Base-by-base conservation (phyloP, 2,113 vertebrate species). In the Typhlomys cinereus region DNA sequence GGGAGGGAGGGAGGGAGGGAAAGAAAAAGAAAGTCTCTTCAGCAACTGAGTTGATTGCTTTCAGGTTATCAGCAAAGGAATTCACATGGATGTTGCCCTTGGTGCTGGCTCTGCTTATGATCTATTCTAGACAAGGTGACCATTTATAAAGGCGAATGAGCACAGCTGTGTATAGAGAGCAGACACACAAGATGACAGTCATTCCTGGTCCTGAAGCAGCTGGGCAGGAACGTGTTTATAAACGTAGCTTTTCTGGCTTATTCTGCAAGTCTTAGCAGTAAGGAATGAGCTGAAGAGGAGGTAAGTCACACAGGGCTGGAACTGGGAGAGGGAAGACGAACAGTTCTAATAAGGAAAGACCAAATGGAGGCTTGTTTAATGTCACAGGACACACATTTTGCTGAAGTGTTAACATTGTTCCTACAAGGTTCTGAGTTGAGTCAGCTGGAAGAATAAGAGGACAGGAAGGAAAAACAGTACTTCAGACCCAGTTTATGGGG, bases 221-320 rank as follows among this genome's bases (percentile, higher is more conserved):
- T 95, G 95, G 46, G 87, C 78, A 91, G 91, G 89, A 97, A 96
- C 91, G 89, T 61, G 66, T 85, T 96, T 96, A 97, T 96, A 96
- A 97, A 96, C 94, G 94, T 95, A 78, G 81, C 91, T 64, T 91
- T 94, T 95, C 76, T 0, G 4, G 31, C 69, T 84, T 73, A 90
- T 92, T 66, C 96, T 97, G 94, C 86, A 95, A 95, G 89, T 81
- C 10, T 0, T 62, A 52, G 70, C 71, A 76, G 89, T 96, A 94
- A 96, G 78, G 85, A 93, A 95, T 76, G 81, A 92, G 83, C 52
- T 64, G 18, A 93, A 88, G 76, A 89, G 57, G 73, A 85, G 73
- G 74, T 84, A 91, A 79, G 81, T 64, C 69, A 84, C 9, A 85
- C 21, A 91, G 18, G 46, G 71, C 75, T 92, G 62, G 87, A 67